phyloP scores from a whole-genome alignment of 2,797 vertebrate genomes.

The Falco novaeseelandiae region DNA sequence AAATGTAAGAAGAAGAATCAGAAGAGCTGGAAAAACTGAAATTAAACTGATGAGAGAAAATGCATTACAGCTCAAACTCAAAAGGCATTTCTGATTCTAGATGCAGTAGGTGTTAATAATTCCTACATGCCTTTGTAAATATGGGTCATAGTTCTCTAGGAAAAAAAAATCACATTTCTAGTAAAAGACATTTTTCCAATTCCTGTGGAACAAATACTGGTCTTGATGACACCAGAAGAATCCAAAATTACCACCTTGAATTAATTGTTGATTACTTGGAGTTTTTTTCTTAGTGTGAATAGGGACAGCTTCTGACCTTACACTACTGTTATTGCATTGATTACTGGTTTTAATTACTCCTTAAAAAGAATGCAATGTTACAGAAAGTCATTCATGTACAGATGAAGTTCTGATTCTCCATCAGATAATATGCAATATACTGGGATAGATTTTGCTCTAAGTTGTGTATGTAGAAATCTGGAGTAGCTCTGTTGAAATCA shows the following conservation, averaged over 20 bases:
- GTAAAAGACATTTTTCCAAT: not conserved
- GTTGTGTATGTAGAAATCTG: not conserved
- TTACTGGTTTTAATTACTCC: not conserved
- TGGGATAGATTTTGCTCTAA: not conserved
- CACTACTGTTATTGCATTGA: not conserved
- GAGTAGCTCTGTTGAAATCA: not conserved
- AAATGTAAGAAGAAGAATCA: not conserved
- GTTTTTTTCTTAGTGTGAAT: not conserved
- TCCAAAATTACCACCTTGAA: not conserved
- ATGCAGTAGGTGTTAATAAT: not conserved
- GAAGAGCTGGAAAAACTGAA: not conserved
- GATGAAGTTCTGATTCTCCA: not conserved
- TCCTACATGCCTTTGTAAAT: not conserved
- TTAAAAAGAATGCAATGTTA: not conserved
- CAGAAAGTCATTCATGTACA: not conserved
- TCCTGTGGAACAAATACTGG: not conserved
- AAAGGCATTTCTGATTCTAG: not conserved
- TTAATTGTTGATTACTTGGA: not conserved
- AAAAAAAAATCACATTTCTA: not conserved
- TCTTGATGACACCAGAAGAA: not conserved
- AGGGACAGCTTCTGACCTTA: not conserved
- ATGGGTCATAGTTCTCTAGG: not conserved
- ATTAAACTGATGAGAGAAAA: not conserved
- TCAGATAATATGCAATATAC: not conserved
- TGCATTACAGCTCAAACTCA: not conserved